Percentiles rank a stretch among this genome's conserved stretches.
Evolutionary conservation across 1,140 invertebrate species (phyloP).

Genomic region (Leptinotarsa undecemlineata): DNA sequence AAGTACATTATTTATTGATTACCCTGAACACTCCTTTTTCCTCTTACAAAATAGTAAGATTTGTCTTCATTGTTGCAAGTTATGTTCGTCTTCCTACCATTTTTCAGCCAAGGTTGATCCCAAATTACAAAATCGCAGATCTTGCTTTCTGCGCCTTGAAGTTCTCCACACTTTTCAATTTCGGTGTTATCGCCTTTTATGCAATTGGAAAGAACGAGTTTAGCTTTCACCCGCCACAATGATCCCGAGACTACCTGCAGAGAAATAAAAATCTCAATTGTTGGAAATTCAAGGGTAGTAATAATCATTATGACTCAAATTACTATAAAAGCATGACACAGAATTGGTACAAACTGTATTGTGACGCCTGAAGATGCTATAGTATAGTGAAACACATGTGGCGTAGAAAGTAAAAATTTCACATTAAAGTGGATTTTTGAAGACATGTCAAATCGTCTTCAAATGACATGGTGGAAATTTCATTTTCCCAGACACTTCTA

Average conservation of each 20-base stretch:
- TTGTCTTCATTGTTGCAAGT: conserved; percentile 55
- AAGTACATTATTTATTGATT: background rate
- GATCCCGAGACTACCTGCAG: conserved; percentile 50
- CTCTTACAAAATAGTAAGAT: conserved; percentile 26
- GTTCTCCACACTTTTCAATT: conserved; percentile 23
- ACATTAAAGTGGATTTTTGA: too few relatives aligned
- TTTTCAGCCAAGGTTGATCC: conserved; percentile 65
- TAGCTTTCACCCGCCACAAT: conserved; percentile 56
- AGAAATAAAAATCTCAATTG: background rate
- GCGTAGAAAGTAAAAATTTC: too few relatives aligned
- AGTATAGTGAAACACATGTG: too few relatives aligned
- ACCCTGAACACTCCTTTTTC: conserved; percentile 23
- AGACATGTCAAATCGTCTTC: too few relatives aligned
- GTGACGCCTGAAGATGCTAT: too few relatives aligned
- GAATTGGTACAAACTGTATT: too few relatives aligned
- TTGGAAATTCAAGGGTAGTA: too few relatives aligned
- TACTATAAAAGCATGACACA: too few relatives aligned
- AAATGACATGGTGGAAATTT: too few relatives aligned
- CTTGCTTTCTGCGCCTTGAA: conserved; percentile 47
- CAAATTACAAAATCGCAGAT: conserved; percentile 54
- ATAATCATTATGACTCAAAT: too few relatives aligned
- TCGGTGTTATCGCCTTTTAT: conserved; percentile 21
- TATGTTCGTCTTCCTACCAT: conserved; percentile 58
- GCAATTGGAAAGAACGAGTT: conserved; percentile 48
- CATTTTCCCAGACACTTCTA: too few relatives aligned